Conservation (phyloP, 2,113 vertebrate genomes). For the Dasyornis broadbenti region DNA sequence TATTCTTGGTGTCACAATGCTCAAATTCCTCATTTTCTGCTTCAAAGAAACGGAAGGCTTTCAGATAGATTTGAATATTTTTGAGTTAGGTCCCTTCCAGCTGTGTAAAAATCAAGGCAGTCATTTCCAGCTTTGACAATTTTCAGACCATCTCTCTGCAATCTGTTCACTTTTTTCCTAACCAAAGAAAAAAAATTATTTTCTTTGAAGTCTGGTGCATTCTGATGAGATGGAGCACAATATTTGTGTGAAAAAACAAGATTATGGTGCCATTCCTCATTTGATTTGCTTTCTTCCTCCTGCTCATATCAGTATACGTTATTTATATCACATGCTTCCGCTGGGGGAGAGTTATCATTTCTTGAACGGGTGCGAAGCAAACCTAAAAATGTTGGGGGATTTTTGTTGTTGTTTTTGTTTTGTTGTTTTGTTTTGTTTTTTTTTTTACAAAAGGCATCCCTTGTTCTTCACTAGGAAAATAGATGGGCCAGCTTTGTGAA, state of each 20-base stretch:
- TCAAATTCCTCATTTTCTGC: neutral
- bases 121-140: neutral
- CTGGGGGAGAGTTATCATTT: neutral
- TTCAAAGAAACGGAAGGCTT: neutral
- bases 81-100: neutral
- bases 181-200: neutral
- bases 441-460: neutral
- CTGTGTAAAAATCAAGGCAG: neutral
- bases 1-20: neutral
- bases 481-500: neutral
- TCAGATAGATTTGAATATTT: neutral
- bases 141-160: neutral
- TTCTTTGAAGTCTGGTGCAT: neutral
- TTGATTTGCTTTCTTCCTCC: neutral
- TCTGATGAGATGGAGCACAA: neutral
- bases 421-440: neutral
- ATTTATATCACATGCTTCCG: neutral
- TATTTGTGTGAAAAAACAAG: neutral
- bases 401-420: neutral
- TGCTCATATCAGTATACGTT: neutral
- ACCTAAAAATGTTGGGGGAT: accelerated
- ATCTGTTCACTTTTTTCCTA: neutral
- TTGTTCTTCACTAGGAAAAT: neutral
- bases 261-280: neutral
- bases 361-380: neutral